phyloP scores from a whole-genome alignment of 1,140 invertebrate genomes.

The Heliconius congener region DNA sequence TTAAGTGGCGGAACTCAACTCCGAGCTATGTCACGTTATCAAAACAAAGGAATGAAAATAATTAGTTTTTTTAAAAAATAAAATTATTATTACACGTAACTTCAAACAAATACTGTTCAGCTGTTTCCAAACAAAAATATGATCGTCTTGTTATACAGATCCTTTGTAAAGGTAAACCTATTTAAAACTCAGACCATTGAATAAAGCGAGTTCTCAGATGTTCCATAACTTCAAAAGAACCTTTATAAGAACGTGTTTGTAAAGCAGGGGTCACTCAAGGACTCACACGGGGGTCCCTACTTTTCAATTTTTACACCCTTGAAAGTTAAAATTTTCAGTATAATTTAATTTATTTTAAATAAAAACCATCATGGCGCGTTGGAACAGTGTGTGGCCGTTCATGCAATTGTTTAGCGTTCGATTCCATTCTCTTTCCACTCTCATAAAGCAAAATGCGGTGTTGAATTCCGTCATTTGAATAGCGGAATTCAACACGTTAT shows the following conservation, averaged over 20 bases:
- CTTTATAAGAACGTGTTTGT: slow-evolving; percentile 20
- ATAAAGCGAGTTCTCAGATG: slow-evolving; percentile 34
- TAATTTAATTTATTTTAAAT: neutral
- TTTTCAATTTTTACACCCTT: neutral
- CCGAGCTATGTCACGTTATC: no score
- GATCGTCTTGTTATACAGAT: neutral
- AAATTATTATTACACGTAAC: no score
- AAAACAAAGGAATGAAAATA: no score
- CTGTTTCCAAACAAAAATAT: neutral
- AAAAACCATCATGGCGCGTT: neutral
- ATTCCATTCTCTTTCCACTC: no score
- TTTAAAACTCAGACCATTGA: slow-evolving; percentile 23
- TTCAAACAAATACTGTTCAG: neutral
- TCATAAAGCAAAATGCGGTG: no score
- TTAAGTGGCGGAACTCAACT: no score
- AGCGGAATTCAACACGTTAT: no score
- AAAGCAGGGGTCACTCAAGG: slow-evolving; percentile 45
- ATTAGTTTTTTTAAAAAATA: no score
- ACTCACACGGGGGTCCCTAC: slow-evolving; percentile 22
- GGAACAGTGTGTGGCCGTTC: no score
- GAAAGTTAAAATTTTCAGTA: neutral
- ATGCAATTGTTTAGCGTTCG: no score
- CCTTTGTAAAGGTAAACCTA: slow-evolving; percentile 1
- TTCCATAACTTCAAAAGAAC: slow-evolving; percentile 37
- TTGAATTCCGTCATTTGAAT: no score